Percentiles rank a stretch among this genome's conserved stretches.
These are phyloP conservation scores for Taenioides sp. DNA, from an alignment of 2,797 vertebrate species.

Conservation along the genomic window DNA sequence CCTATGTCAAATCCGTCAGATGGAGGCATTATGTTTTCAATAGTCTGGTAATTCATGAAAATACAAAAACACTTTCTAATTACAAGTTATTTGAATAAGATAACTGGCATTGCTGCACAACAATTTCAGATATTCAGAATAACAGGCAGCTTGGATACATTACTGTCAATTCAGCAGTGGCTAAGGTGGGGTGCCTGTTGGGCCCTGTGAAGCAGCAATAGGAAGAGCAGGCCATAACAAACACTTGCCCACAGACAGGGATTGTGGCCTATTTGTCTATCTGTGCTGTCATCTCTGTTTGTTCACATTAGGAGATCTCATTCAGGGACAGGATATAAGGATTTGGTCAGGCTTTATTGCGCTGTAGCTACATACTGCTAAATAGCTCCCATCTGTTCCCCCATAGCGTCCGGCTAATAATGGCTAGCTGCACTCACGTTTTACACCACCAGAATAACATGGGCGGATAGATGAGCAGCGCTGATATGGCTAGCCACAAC, in stretches of 20 bases:
- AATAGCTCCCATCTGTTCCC: slow-evolving; percentile 80
- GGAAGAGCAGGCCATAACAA: slow-evolving; percentile 1
- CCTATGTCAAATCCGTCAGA: too few species aligned
- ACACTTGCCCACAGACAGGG: slow-evolving; percentile 25
- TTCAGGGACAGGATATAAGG: slow-evolving; percentile 79
- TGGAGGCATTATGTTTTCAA: too few species aligned
- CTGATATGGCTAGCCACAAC: slow-evolving; percentile 74
- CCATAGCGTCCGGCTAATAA: slow-evolving; percentile 72
- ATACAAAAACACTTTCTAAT: neutral
- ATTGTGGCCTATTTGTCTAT: slow-evolving; percentile 68
- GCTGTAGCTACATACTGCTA: slow-evolving; percentile 76
- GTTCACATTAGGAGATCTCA: slow-evolving; percentile 77
- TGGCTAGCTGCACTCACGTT: slow-evolving; percentile 64
- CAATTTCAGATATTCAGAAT: too few species aligned
- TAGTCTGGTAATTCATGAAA: neutral
- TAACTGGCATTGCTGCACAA: too few species aligned
- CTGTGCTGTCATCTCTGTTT: slow-evolving; percentile 78
- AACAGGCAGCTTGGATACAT: neutral
- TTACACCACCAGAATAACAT: slow-evolving; percentile 73
- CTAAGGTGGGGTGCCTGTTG: neutral
- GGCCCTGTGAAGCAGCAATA: neutral
- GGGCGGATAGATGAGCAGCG: slow-evolving; percentile 75
- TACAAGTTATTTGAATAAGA: neutral
- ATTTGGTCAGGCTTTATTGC: slow-evolving; percentile 77
- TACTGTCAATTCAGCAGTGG: neutral